Conservation (phyloP, 2,888 invertebrate species). For the Limnephilus auricula region DNA sequence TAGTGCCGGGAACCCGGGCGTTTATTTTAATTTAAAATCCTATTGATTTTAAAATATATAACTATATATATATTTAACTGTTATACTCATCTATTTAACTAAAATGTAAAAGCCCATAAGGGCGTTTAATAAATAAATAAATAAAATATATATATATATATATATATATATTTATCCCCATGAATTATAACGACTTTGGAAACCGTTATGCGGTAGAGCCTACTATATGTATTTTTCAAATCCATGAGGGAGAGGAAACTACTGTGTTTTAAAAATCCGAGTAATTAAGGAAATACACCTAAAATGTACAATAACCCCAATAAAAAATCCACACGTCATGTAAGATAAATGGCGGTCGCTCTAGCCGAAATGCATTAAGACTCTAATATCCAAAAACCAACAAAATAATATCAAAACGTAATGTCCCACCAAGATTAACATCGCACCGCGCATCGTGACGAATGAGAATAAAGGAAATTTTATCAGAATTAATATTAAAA, state of each 20-base stretch:
- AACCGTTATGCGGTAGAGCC: background rate
- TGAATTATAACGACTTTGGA: too few relatives aligned
- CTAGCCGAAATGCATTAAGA: conserved; percentile 10
- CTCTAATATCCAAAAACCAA: conserved; percentile 8
- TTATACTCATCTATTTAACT: too few relatives aligned
- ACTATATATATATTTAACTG: too few relatives aligned
- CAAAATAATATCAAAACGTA: background rate
- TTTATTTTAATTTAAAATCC: too few relatives aligned
- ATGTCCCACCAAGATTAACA: background rate
- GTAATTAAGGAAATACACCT: background rate
- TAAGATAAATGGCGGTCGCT: conserved; percentile 17
- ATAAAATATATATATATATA: too few relatives aligned
- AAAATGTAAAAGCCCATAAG: too few relatives aligned
- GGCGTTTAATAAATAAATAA: too few relatives aligned
- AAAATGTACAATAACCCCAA: background rate
- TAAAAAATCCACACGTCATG: conserved; percentile 12
- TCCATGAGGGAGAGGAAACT: background rate
- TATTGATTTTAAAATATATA: too few relatives aligned
- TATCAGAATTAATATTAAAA: background rate
- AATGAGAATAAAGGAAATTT: background rate
- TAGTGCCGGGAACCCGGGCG: too few relatives aligned
- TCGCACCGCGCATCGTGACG: background rate
- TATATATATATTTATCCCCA: too few relatives aligned
- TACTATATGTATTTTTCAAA: background rate
- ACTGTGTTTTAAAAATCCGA: background rate